These are phyloP conservation scores for Leptopilina myrica DNA, from an alignment of 2,888 invertebrate species.

Conservation along the genomic window DNA sequence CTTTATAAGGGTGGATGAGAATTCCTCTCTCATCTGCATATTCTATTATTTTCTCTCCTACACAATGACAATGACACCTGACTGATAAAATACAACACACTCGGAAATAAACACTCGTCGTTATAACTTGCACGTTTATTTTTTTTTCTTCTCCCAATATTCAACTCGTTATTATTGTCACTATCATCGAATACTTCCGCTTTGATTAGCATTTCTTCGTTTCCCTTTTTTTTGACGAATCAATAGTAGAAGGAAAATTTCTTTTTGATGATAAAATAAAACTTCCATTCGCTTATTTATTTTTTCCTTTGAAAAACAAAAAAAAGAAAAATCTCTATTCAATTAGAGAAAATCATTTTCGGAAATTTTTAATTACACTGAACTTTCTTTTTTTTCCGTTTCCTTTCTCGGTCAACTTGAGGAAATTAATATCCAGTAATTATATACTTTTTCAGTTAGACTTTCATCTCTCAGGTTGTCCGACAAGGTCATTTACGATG, in stretches of 20 bases:
- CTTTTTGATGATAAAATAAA: neutral
- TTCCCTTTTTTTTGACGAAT: slow-evolving; percentile 19
- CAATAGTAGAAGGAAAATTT: neutral
- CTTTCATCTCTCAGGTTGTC: slow-evolving; percentile 44
- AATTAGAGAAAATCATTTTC: no score
- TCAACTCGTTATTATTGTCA: slow-evolving; percentile 50
- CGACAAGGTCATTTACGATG: slow-evolving; percentile 58
- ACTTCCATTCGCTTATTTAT: slow-evolving; percentile 16
- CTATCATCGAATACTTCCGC: slow-evolving; percentile 49
- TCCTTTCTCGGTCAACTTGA: neutral
- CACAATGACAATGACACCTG: slow-evolving; percentile 6
- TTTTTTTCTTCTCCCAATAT: slow-evolving; percentile 49
- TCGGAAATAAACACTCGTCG: slow-evolving; percentile 41
- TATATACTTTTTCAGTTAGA: slow-evolving; percentile 21
- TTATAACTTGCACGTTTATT: slow-evolving; percentile 50
- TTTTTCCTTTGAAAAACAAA: neutral
- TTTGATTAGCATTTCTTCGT: slow-evolving; percentile 44
- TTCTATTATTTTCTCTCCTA: slow-evolving; percentile 5
- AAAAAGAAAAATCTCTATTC: no score
- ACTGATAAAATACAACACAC: slow-evolving; percentile 17
- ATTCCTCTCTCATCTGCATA: slow-evolving; percentile 47
- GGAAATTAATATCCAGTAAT: slow-evolving; percentile 16
- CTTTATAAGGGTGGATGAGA: slow-evolving; percentile 42
- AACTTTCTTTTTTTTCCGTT: neutral
- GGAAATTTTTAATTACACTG: no score